Percentiles rank a stretch among this genome's conserved stretches.
Evolutionary conservation across 2,888 invertebrate species (phyloP).

Genomic region (Micropterix aruncella): DNA sequence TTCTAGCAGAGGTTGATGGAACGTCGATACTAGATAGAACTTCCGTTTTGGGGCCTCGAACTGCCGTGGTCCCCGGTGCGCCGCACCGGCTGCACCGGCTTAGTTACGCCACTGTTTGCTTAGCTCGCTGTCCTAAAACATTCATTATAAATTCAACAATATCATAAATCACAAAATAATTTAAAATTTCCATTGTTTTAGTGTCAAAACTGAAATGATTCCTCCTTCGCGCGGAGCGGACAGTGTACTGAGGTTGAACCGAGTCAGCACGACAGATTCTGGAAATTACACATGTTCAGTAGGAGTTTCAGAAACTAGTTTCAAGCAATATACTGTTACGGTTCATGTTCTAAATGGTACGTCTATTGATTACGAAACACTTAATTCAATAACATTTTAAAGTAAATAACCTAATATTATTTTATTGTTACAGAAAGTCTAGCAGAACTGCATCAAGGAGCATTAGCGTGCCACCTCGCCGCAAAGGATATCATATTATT

Average conservation of each 20-base stretch:
- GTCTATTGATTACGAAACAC: no score
- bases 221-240: slow-evolving; percentile 28
- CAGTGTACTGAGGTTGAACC: slow-evolving; percentile 30
- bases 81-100: no score
- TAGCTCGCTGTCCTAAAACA: no score
- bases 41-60: no score
- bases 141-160: no score
- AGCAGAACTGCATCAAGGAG: slow-evolving; percentile 32
- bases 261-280: slow-evolving; percentile 41
- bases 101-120: no score
- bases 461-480: slow-evolving; percentile 17
- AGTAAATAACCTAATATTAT: no score
- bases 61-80: no score
- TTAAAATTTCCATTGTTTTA: slow-evolving; percentile 13
- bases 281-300: slow-evolving; percentile 61
- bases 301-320: slow-evolving; percentile 31
- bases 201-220: slow-evolving; percentile 35
- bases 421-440: slow-evolving; percentile 40
- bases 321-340: slow-evolving; percentile 37
- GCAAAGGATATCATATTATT: slow-evolving; percentile 14
- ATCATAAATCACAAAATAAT: no score
- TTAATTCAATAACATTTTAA: no score
- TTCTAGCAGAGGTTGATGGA: no score
- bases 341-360: slow-evolving; percentile 58
- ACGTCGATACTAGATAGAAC: no score